A percentile compares a stretch with the other conserved stretches of the same genome.
Conservation (phyloP, 2,113 vertebrate species). For the Parus major region DNA sequence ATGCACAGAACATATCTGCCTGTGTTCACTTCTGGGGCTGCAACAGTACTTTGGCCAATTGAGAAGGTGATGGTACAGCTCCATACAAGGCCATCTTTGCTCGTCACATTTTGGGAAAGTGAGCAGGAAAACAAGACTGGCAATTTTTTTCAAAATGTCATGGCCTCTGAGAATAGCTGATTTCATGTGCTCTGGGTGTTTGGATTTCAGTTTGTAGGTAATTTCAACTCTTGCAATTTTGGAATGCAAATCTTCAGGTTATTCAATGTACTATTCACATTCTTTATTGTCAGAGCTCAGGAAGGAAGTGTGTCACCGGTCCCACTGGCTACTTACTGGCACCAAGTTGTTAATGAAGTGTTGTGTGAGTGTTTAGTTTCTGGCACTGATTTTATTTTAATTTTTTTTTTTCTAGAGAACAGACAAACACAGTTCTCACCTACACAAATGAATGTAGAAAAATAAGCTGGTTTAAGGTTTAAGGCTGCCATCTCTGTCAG, state of each 20-base stretch:
- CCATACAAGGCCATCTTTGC: neutral
- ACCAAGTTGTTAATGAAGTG: neutral
- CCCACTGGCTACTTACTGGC: neutral
- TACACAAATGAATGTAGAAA: neutral
- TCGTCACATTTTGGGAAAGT: neutral
- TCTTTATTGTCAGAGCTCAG: neutral
- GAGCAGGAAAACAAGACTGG: neutral
- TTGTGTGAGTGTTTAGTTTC: neutral
- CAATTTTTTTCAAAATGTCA: neutral
- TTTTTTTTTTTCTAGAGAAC: neutral
- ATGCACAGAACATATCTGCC: neutral
- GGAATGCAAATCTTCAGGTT: neutral
- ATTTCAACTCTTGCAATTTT: neutral
- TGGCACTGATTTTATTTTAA: neutral
- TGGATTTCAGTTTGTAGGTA: neutral
- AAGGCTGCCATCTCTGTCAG: neutral
- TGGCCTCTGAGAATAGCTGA: neutral
- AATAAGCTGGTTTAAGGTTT: neutral
- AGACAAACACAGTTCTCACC: neutral
- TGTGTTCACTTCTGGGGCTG: neutral
- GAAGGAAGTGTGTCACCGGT: conserved; percentile 25
- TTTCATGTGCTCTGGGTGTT: neutral
- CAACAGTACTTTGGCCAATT: neutral
- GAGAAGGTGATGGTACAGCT: neutral
- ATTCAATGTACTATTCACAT: neutral